Evolutionary conservation across 2,113 vertebrate genomes (phyloP).

Genomic region (Circaetus gallicus): DNA sequence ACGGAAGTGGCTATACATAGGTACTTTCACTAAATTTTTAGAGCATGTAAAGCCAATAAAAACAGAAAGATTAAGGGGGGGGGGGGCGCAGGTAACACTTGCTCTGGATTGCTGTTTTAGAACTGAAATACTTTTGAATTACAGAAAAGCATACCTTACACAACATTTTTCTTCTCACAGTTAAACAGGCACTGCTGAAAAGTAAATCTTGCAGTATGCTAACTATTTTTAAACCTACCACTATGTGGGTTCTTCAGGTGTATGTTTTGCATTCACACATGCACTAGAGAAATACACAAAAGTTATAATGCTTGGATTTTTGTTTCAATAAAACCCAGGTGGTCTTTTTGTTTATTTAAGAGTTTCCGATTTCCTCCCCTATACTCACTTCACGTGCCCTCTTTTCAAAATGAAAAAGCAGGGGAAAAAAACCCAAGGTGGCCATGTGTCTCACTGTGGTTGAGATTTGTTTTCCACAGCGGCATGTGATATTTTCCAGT

Average conservation of each 20-base stretch:
- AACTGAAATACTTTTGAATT: not conserved
- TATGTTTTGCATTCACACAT: not conserved
- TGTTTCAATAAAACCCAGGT: not conserved
- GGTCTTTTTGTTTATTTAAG: not conserved
- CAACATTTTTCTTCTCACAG: not conserved
- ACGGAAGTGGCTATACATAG: not conserved
- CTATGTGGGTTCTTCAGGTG: not conserved
- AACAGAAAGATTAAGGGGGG: not conserved
- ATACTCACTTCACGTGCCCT: not conserved
- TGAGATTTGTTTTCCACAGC: not conserved
- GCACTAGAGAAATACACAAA: not conserved
- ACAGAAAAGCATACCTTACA: not conserved
- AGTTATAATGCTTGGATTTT: not conserved
- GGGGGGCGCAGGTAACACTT: not conserved
- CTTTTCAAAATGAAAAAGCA: not conserved
- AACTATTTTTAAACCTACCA: not conserved
- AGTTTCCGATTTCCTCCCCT: not conserved
- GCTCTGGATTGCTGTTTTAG: not conserved
- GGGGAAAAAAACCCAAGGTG: no score
- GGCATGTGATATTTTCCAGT: not conserved
- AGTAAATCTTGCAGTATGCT: not conserved
- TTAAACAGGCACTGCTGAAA: not conserved
- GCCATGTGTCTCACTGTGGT: fast-evolving
- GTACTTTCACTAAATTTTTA: not conserved
- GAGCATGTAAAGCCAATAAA: not conserved